Base-by-base conservation (phyloP, 2,797 vertebrate genomes). In the Enteromius unitaeniatus region DNA sequence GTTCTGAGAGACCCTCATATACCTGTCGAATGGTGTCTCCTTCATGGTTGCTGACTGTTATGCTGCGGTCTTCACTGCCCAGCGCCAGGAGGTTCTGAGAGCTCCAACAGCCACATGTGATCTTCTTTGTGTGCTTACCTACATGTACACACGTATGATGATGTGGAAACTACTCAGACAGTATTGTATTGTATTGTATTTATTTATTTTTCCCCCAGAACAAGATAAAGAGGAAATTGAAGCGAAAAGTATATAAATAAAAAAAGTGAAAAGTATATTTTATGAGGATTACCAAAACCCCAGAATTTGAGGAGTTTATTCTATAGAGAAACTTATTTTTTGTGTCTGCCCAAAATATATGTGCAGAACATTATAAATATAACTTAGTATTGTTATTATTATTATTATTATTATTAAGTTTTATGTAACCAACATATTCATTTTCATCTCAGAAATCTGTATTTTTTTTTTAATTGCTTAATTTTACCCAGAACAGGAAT, bases 61-160 rank as follows among this genome's bases (percentile, higher is more conserved):
- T 92, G 68, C 94, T 95, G 91, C 93, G 97, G 91, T 99, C 98
- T 87, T 99, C 97, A 31, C 98, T 96, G 15, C 98, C 97, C 55
- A 99, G 92, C 53, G 97, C 98, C 86, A 99, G 90, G 2, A 99
- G 93, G 88, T 98, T 99, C 89, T 98, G 97, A 88, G 89, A 90
- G 88, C 95, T 99, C 98, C 98, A 99, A 78, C 96, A 97, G 21
- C 98, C 98, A 89, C 97, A 99, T 14, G 96, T 99, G 90, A 99
- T 98, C 86, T 91, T 95, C 89, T 97, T 98, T 60, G 96, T 98
- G 89, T 99, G 98, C 88, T 99, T 99, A 86, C 98, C 98, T 99
- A 88, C 60, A 84, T 6, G 40, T 26, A 69, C 3, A 79, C 14
- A 68, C 42, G 72, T 47, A 77, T 2, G n/a, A 64, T 49, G 74